phyloP scores from a whole-genome alignment of 2,113 vertebrate species.

The Apteryx owenii region DNA sequence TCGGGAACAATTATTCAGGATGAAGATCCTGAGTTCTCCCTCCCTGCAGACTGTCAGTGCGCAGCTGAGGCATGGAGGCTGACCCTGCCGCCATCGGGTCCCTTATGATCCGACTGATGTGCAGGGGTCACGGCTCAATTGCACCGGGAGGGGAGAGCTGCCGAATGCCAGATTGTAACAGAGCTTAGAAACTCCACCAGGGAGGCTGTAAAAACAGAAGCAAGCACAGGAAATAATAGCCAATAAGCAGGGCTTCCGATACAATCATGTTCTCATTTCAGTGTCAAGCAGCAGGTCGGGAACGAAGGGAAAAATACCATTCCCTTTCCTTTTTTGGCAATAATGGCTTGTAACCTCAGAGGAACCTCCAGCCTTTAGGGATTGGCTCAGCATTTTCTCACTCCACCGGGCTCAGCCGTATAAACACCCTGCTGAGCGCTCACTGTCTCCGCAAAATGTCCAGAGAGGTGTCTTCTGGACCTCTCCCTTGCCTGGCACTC shows the following conservation, averaged over 20 bases:
- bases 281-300: conserved; percentile 57
- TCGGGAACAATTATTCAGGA: neutral
- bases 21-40: neutral
- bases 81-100: neutral
- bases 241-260: conserved; percentile 75
- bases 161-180: neutral
- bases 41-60: neutral
- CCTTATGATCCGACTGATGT: neutral
- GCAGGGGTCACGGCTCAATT: neutral
- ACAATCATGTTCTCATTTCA: conserved; percentile 64
- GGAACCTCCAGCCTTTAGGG: neutral
- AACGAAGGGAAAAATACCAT: conserved; percentile 36
- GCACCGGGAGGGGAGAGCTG: neutral
- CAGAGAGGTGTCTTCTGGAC: neutral
- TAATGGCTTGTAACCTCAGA: neutral
- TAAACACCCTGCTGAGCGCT: neutral
- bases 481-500: neutral
- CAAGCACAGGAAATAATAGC: conserved; percentile 79
- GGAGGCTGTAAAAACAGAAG: conserved; percentile 75
- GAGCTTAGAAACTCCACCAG: conserved; percentile 17
- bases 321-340: conserved; percentile 60
- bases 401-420: conserved; percentile 10
- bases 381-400: neutral
- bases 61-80: neutral
- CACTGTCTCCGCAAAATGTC: neutral